These are phyloP conservation scores for Eulemur macaco DNA, from an alignment of 2,113 vertebrate genomes.

Conservation along the genomic window DNA sequence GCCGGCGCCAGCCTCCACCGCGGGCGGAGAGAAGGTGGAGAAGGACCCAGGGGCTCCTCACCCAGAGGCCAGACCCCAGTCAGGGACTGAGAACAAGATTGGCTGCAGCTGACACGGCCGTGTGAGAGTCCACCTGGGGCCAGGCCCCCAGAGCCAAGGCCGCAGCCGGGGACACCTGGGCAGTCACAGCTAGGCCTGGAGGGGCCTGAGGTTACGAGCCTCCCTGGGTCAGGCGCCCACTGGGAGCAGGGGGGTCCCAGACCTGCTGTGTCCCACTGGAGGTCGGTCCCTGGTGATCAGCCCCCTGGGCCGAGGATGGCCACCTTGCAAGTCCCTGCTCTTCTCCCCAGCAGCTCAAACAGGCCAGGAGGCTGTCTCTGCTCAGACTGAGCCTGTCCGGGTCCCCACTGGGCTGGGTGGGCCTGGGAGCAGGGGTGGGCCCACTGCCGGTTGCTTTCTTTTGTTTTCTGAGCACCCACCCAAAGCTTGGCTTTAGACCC, in stretches of 20 bases:
- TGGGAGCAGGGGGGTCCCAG: not conserved
- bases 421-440: rapidly evolving
- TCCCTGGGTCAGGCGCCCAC: not conserved
- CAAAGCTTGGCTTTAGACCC: not conserved
- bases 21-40: not conserved
- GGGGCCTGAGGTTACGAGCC: not conserved
- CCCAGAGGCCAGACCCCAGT: not conserved
- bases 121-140: not conserved
- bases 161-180: not conserved
- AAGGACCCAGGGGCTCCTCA: no score
- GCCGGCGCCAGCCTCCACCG: not conserved
- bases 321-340: not conserved
- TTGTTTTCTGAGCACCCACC: not conserved
- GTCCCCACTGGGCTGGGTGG: no score
- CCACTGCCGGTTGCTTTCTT: rapidly evolving
- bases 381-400: no score
- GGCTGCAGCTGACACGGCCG: not conserved
- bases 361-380: rapidly evolving
- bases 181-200: no score
- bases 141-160: not conserved
- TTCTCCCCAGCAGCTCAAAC: rapidly evolving
- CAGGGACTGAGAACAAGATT: not conserved
- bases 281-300: not conserved
- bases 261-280: not conserved
- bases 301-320: rapidly evolving